Base-by-base conservation (phyloP, 2,113 vertebrate genomes). In the Centropus unirufus region DNA sequence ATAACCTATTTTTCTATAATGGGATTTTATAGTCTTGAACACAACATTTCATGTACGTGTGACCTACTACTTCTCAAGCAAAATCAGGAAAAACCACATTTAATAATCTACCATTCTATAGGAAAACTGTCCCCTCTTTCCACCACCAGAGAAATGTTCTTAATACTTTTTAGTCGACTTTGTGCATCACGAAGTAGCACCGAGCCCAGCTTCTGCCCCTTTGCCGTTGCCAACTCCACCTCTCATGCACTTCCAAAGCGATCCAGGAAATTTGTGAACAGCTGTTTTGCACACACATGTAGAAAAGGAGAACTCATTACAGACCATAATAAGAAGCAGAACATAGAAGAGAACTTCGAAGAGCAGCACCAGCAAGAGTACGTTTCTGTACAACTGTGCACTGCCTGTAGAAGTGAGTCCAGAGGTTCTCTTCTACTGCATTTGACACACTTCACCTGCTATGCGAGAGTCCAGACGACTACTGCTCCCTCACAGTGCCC, bases 61-160 rank as follows among this genome's bases (percentile, higher is more conserved):
- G 0, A 63, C 64, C 66, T 64, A 73, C 11, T 85, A 55, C 32
- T 68, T 74, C 49, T 69, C 39, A 59, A 92, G 76, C 4, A 89
- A 81, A 57, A 90, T 36, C 39, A 87, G 63, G 18, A 59, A 79
- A 86, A 93, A 39, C 8, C 11, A 52, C 7, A 52, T 19, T 19
- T 57, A 76, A 72, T 81, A 82, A 23, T 15, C 12, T 5, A 82
- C 79, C 78, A 22, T 70, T 90, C 80, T 74, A 92, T 40, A 83
- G 83, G 69, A 88, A 90, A 92, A 77, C 58, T 64, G 54, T 44
- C 91, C 74, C 27, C 27, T 89, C 87, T 84, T 92, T 95, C 84
- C 87, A 82, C 61, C 46, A 82, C 24, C 66, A 85, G 70, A 79
- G 46, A 49, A 93, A 89, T 34, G 42, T 58, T 92, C 44, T 82